Evolutionary conservation across 2,113 vertebrate genomes (phyloP).

Genomic region (Pseudopipra pipra): DNA sequence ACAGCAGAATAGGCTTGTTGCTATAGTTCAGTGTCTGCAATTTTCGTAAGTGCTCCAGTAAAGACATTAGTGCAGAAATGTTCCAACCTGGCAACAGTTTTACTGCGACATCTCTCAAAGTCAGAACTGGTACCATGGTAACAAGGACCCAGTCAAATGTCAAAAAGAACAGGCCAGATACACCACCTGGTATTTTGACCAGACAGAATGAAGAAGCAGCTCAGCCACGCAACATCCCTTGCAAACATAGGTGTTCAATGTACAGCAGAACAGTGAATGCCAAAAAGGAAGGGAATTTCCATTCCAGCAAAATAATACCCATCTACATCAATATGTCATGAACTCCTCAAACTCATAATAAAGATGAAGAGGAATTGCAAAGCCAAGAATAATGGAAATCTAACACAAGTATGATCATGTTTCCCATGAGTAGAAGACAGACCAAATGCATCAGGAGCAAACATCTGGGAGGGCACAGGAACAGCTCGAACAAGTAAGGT

Average conservation of each 20-base stretch:
- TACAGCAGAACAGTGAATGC: background rate
- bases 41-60: background rate
- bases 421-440: background rate
- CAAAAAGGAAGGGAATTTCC: background rate
- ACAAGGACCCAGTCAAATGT: conserved; percentile 12
- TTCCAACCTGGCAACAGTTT: background rate
- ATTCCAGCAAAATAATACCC: background rate
- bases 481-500: background rate
- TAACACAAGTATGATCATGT: background rate
- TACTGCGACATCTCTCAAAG: background rate
- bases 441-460: background rate
- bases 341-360: background rate
- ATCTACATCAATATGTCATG: background rate
- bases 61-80: background rate
- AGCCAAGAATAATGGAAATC: background rate
- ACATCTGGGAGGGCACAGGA: background rate
- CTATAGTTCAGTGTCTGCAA: background rate
- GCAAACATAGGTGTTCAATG: background rate
- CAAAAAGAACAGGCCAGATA: background rate
- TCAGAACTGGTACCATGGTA: conserved; percentile 3
- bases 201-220: background rate
- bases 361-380: background rate
- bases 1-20: background rate
- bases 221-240: background rate
- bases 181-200: background rate